Evolutionary conservation across 2,113 vertebrate species (phyloP), one percentile per base, ranked within the genome.

Genomic region (Hydrolagus affinis): DNA sequence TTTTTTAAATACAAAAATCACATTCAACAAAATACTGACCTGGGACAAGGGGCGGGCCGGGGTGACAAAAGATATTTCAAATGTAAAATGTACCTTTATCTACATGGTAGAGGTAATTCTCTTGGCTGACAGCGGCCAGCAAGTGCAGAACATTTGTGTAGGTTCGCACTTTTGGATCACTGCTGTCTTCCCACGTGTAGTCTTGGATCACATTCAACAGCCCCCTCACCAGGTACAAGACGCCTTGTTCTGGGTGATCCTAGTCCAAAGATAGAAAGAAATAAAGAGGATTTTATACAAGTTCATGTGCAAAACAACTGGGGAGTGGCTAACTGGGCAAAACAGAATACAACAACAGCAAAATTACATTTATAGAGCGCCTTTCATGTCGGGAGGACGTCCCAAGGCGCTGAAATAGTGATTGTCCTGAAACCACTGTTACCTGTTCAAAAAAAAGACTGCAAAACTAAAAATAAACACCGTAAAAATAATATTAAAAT

Each of bases 231-330:
- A 99, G 92, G 87, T 97, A 99, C 75, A 99, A 88, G 88, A 99
- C 96, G 0, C 97, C 97, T 0, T 97, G 96, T 64, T 99, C 98
- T 0, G 98, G 97, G 87, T 99, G 97, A 90, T 99, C 98, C 97
- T 99, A 80, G 62, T n/a, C 57, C 15, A 56, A 80, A 44, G 44
- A 44, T 3, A n/a, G 7, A 80, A 28, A 28, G 32, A 21, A 11
- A 9, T 59, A 60, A n/a, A n/a, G n/a, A n/a, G n/a, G 11, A 70
- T n/a, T 11, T 8, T 15, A 21, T n/a, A 25, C 8, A 70, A 25
- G 70, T 85, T 85, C 23, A 73, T 57, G 8, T 44, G 9, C 25
- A 70, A 44, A 15, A 44, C 6, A 6, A 3, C 6, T 44, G 44
- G 44, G 44, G 1, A 6, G 44, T 44, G 44, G 44, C 44, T 44